These are phyloP conservation scores for Seira sanloemensis DNA, from an alignment of 2,888 invertebrate species.

Conservation along the genomic window DNA sequence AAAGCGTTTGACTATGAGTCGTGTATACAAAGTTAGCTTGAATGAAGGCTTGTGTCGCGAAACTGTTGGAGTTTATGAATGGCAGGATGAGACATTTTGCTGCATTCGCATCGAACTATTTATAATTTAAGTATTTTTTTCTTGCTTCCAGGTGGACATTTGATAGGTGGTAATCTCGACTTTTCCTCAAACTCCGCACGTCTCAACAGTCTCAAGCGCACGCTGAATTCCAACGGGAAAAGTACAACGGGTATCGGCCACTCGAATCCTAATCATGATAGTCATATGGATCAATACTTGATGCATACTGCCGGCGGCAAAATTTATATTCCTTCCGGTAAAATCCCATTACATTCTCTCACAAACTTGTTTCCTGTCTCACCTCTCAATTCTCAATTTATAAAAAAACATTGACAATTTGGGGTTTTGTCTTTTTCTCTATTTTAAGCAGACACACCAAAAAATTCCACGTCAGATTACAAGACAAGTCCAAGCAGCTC, in stretches of 20 bases:
- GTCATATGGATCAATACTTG: slow-evolving; percentile 73
- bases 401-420: not conserved
- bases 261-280: slow-evolving; percentile 69
- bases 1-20: too few relatives aligned
- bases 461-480: slow-evolving; percentile 88
- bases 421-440: not conserved
- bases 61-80: too few relatives aligned
- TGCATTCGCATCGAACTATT: too few relatives aligned
- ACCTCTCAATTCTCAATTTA: not conserved
- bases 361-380: not conserved
- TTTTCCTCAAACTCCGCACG: slow-evolving; percentile 70
- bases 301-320: slow-evolving; percentile 73
- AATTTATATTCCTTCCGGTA: slow-evolving; percentile 73
- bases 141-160: slow-evolving; percentile 69
- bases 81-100: too few relatives aligned
- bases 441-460: slow-evolving; percentile 86
- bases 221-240: slow-evolving; percentile 73
- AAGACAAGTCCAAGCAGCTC: slow-evolving; percentile 73
- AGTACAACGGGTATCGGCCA: slow-evolving; percentile 70
- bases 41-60: too few relatives aligned
- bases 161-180: slow-evolving; percentile 72
- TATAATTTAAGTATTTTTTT: not conserved
- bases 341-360: not conserved
- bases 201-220: slow-evolving; percentile 72
- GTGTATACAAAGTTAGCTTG: too few relatives aligned